Evolutionary conservation across 2,113 vertebrate genomes (phyloP), one percentile per base, ranked within the genome.

Genomic region (Clarias macrocephalus): DNA sequence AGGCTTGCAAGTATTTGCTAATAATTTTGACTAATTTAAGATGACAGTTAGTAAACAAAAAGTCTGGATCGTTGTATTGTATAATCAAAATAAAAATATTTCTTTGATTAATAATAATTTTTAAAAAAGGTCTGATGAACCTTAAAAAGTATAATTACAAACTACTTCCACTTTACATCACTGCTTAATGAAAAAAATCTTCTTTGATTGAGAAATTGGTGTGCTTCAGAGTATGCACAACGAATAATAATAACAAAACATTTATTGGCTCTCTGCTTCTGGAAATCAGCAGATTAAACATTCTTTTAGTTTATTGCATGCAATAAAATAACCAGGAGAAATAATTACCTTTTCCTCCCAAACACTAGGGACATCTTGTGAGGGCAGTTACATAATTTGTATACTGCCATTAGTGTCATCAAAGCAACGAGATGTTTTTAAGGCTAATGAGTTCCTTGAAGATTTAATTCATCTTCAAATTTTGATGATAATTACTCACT

Each of bases 341-440:
- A 84, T 30, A 65, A 83, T 65, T 62, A 23, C 30, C 19, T 7
- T 62, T 75, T 30, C 72, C 60, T 28, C 1, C 57, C 3, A 37
- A 80, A 60, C 56, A 83, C 81, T n/a, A 66, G 25, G 42, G n/a
- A 68, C 62, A 70, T 56, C 12, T 21, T 62, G 11, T 83, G 18
- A 70, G 65, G 63, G 81, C n/a, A 83, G 63, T 2, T 54, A 66
- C 8, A 66, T 59, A 52, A 80, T 86, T 70, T 56, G 1, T 57
- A 77, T 19, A 25, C 52, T 73, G 79, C 56, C 54, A 82, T 81
- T 48, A 86, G 56, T n/a, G 33, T 62, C 33, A 72, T 73, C 13
- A 81, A 80, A 42, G n/a, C 21, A 70, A 86, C 70, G 19, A 48
- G 73, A 21, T 42, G 37, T 63, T 23, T 37, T 75, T 87, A 87